Conservation (phyloP, 2,888 invertebrate species). For the Acanthopleura granulata region DNA sequence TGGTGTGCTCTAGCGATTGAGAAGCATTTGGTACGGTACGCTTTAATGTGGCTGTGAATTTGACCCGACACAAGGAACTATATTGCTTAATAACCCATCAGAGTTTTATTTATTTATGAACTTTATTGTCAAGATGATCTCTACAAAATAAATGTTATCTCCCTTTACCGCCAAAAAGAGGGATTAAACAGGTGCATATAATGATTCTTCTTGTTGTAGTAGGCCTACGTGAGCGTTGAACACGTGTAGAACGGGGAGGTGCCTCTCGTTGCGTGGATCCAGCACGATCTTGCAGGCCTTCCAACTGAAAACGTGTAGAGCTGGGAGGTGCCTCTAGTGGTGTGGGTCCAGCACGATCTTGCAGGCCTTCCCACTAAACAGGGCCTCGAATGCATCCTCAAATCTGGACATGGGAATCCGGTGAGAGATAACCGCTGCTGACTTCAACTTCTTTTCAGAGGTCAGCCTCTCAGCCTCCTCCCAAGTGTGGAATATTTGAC, state of each 20-base stretch:
- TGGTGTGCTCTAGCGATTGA: too few species aligned
- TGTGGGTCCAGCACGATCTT: slow-evolving; percentile 60
- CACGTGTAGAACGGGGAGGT: slow-evolving; percentile 28
- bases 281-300: slow-evolving; percentile 60
- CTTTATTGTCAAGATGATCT: too few species aligned
- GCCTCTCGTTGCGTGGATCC: slow-evolving; percentile 38
- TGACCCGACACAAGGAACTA: too few species aligned
- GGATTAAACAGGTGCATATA: too few species aligned
- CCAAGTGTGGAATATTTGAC: slow-evolving; percentile 63
- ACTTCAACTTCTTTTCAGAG: slow-evolving; percentile 51
- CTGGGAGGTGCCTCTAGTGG: neutral
- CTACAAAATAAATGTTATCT: too few species aligned
- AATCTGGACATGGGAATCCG: slow-evolving; percentile 57
- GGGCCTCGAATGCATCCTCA: slow-evolving; percentile 57
- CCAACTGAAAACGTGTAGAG: slow-evolving; percentile 45
- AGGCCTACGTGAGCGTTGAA: slow-evolving; percentile 40
- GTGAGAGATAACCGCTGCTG: slow-evolving; percentile 53
- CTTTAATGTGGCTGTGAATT: too few species aligned
- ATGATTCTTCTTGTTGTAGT: too few species aligned
- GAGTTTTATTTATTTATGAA: too few species aligned
- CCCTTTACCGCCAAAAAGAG: too few species aligned
- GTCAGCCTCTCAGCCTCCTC: slow-evolving; percentile 54
- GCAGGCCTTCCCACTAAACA: slow-evolving; percentile 57
- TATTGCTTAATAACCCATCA: too few species aligned
- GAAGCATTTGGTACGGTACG: too few species aligned